Base-by-base conservation (phyloP, 2,113 vertebrate genomes). In the Leptosomus discolor region DNA sequence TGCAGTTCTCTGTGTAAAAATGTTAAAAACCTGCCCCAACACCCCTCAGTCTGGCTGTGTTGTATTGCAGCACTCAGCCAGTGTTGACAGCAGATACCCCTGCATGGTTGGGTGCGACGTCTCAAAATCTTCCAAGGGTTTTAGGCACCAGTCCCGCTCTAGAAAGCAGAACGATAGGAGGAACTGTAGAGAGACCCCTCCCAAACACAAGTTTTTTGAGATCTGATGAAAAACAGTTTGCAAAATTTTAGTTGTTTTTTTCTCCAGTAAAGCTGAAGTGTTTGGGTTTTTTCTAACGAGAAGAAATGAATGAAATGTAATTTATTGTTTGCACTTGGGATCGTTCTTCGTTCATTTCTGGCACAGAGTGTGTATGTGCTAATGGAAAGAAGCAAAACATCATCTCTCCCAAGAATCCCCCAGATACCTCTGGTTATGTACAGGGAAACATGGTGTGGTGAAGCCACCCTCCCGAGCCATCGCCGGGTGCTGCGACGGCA, bases 401-500 rank as follows among this genome's bases (percentile, higher is more conserved):
- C 37, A 15, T 9, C 15, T 84, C 58, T 37, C 41, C 1, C 12
- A 36, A 71, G 88, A 48, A 60, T 36, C 17, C n/a, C 64, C 39
- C 39, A 14, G 19, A 46, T 34, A 12, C 12, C 18, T 64, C 11
- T 12, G 5, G 9, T 43, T 36, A 8, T 2, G 9, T 1, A 3
- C 4, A 4, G 27, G 51, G 53, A 60, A 12, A 5, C 7, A 3
- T 12, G 10, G 22, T 8, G 54, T 8, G 3, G 20, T 36, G 67
- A 53, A 75, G 10, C 37, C 67, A 29, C 22, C n/a, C 22, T 36
- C 22, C 12, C 2, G 19, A 27, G 50, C 39, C 8, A 0, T 77
- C 30, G 3, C n/a, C 2, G 0, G 13, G 58, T 0, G 1, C n/a
- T n/a, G 12, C 78, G 30, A 12, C 8, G 11, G 34, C 2, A 0